A percentile compares a stretch with the other conserved stretches of the same genome.
Evolutionary conservation across 1,140 invertebrate species (phyloP).

Genomic region (Hyposmocoma kahamanoa): DNA sequence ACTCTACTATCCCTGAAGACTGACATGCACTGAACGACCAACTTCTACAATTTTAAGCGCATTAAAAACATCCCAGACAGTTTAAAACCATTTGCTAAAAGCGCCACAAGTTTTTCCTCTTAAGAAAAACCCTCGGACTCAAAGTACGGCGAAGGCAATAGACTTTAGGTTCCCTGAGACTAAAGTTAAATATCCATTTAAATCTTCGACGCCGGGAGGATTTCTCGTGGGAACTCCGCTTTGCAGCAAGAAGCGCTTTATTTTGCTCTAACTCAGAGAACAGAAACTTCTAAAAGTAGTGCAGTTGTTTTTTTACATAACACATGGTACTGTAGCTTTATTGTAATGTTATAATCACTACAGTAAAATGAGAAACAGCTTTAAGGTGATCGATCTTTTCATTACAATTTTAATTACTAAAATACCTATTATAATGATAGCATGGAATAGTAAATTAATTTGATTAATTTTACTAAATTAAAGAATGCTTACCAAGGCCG

Average conservation of each 20-base stretch:
- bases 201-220: conserved; percentile 56
- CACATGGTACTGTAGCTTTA: too few species aligned
- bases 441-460: too few species aligned
- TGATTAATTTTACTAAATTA: too few species aligned
- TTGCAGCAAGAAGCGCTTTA: conserved; percentile 51
- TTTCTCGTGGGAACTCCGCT: conserved; percentile 40
- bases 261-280: too few species aligned
- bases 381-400: too few species aligned
- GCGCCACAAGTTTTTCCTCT: conserved; percentile 47
- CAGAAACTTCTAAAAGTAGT: too few species aligned
- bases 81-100: conserved; percentile 66
- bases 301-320: too few species aligned
- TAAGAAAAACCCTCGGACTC: conserved; percentile 44
- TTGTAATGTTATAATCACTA: too few species aligned
- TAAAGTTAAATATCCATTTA: conserved; percentile 73
- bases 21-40: background rate
- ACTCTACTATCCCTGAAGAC: background rate
- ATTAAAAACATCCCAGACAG: conserved; percentile 43
- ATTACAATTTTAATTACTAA: too few species aligned
- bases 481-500: too few species aligned
- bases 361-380: too few species aligned
- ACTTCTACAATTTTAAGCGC: conserved; percentile 25
- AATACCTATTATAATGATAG: too few species aligned
- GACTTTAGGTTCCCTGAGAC: conserved; percentile 66
- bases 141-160: conserved; percentile 57